phyloP scores from a whole-genome alignment of 2,113 vertebrate species.

The Lipotes vexillifer region DNA sequence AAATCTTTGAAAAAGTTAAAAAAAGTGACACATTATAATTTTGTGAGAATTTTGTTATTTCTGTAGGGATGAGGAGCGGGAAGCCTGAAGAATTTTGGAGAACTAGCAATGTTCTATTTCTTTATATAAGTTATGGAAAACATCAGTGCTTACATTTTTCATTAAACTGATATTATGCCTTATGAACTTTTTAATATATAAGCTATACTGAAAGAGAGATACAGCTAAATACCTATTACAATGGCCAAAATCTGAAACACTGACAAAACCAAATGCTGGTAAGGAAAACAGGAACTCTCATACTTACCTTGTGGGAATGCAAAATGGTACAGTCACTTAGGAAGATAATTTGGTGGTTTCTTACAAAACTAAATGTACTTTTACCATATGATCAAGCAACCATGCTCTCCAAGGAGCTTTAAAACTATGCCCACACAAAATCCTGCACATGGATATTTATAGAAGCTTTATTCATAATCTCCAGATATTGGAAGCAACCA shows the following conservation, averaged over 20 bases:
- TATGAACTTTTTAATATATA: not conserved
- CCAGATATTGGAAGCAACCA: not conserved
- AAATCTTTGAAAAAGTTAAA: not conserved
- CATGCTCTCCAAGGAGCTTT: not conserved
- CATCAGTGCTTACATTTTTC: not conserved
- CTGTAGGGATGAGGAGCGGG: not conserved
- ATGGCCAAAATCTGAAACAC: not conserved
- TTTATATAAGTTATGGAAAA: not conserved
- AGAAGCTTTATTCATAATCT: not conserved
- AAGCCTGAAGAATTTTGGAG: not conserved
- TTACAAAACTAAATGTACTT: not conserved
- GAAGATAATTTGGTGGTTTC: no score
- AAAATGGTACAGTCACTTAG: not conserved
- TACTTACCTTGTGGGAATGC: not conserved
- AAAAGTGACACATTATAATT: not conserved
- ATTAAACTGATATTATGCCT: not conserved
- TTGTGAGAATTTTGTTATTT: not conserved
- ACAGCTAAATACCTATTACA: not conserved
- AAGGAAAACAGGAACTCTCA: not conserved
- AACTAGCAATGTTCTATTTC: not conserved
- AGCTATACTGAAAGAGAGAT: not conserved
- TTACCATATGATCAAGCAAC: not conserved
- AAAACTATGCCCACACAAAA: not conserved
- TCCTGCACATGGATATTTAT: not conserved
- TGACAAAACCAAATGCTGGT: not conserved